A percentile compares a stretch with the other conserved stretches of the same genome.
phyloP scores from a whole-genome alignment of 2,888 invertebrate species.

The Cactoblastis cactorum region DNA sequence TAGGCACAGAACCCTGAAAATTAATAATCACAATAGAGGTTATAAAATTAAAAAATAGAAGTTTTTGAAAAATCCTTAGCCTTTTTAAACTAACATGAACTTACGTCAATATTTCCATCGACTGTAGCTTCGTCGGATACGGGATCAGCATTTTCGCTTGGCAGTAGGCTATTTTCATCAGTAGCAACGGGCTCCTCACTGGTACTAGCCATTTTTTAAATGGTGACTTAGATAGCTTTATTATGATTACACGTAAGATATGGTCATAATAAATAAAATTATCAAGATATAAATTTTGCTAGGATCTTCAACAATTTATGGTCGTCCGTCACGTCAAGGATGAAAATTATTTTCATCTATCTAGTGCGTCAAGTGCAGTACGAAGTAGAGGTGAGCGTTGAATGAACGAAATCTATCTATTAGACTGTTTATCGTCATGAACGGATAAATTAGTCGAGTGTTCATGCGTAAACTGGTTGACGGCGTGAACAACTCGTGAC shows the following conservation, averaged over 20 bases:
- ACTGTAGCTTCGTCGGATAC: constrained; percentile 31
- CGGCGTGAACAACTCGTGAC: no score
- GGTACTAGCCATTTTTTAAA: constrained; percentile 18
- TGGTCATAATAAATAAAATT: neutral
- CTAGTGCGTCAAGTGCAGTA: no score
- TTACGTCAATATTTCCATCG: constrained; percentile 54
- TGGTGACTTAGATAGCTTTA: neutral
- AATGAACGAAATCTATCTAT: no score
- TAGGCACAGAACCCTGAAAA: no score
- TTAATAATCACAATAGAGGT: no score
- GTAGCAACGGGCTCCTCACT: constrained; percentile 36
- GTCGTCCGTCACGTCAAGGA: neutral
- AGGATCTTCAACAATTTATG: neutral
- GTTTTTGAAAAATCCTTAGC: neutral
- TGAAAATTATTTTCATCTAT: no score
- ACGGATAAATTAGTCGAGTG: no score
- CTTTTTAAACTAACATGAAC: constrained; percentile 22
- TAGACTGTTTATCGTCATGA: no score
- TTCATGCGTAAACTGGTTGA: no score
- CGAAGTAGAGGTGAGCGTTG: no score
- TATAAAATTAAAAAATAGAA: neutral
- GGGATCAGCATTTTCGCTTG: constrained; percentile 33
- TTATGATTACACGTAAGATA: neutral
- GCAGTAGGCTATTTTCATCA: constrained; percentile 40
- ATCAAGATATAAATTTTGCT: no score